Conservation (phyloP, 2,797 vertebrate species). For the Neosalanx taihuensis region DNA sequence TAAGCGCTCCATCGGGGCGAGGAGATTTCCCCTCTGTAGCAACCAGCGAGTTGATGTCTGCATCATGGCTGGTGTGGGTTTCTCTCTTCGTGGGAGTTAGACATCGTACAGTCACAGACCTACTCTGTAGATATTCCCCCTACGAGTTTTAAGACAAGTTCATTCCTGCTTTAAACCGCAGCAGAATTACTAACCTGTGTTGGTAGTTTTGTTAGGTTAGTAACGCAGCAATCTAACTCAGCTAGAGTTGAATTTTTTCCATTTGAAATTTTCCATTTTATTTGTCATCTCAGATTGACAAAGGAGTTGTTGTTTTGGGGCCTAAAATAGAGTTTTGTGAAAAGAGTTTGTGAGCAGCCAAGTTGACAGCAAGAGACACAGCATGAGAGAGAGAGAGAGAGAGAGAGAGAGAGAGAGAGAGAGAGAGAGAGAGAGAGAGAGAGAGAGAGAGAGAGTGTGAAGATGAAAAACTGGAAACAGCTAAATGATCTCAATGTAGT, state of each 20-base stretch:
- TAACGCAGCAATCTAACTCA: no score
- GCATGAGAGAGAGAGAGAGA: neutral
- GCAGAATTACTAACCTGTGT: no score
- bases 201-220: no score
- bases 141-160: neutral
- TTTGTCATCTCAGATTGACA: slow-evolving; percentile 2
- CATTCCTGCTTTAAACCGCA: neutral
- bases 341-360: slow-evolving; percentile 1
- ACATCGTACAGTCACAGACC: neutral
- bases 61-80: neutral
- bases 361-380: neutral
- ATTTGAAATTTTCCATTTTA: neutral
- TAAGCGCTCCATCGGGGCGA: neutral
- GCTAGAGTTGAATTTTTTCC: no score
- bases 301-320: neutral
- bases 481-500: neutral
- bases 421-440: no score
- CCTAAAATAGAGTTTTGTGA: neutral
- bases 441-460: slow-evolving; percentile 4
- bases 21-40: neutral
- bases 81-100: neutral
- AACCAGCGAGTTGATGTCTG: neutral
- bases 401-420: no score
- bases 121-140: neutral
- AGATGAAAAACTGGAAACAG: neutral